phyloP scores from a whole-genome alignment of 1,140 invertebrate species.

The Solenopsis fugax region DNA sequence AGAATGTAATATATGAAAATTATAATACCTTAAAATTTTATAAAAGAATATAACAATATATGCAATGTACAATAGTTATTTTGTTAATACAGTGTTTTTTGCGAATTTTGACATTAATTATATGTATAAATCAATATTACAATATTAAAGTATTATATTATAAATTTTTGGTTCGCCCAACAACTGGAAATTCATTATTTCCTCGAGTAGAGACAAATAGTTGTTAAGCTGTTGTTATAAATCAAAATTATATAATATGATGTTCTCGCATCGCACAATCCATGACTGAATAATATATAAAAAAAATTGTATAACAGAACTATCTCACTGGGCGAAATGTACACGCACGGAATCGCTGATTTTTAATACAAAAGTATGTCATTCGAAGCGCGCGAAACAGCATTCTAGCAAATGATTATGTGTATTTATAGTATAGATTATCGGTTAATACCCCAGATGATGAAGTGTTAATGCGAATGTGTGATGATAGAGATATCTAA shows the following conservation, averaged over 20 bases:
- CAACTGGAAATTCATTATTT: not conserved
- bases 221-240: conserved; percentile 1
- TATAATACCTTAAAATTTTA: too few species aligned
- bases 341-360: not conserved
- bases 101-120: not conserved
- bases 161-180: not conserved
- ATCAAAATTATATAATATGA: not conserved
- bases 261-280: not conserved
- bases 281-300: not conserved
- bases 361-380: conserved; percentile 17
- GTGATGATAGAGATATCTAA: conserved; percentile 9
- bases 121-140: conserved; percentile 4
- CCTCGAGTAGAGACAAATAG: not conserved
- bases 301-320: not conserved
- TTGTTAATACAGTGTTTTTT: too few species aligned
- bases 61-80: too few species aligned
- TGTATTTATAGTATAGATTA: not conserved
- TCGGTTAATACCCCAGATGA: too few species aligned
- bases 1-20: too few species aligned
- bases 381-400: not conserved
- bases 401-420: conserved; percentile 6
- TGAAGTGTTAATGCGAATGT: conserved; percentile 16
- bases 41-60: too few species aligned
- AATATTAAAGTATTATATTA: conserved; percentile 23
- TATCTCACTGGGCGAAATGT: not conserved